phyloP scores from a whole-genome alignment of 1,140 invertebrate species.

The Trichoplusia ni region DNA sequence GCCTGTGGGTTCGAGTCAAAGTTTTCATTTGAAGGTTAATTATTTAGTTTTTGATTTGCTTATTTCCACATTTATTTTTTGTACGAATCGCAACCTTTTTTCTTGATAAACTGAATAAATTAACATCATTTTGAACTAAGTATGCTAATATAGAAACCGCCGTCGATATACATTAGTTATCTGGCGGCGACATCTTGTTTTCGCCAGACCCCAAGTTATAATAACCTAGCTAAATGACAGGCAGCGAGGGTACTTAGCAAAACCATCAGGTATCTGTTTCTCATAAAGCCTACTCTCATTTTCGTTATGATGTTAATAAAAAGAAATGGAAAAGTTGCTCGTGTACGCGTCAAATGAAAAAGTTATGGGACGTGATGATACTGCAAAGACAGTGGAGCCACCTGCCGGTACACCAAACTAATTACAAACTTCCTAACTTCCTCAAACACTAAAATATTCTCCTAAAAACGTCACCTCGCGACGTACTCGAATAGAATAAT shows the following conservation, averaged over 20 bases:
- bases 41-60: neutral
- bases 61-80: neutral
- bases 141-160: slow-evolving; percentile 20
- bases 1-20: neutral
- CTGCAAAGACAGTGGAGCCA: slow-evolving; percentile 68
- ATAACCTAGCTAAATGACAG: slow-evolving; percentile 28
- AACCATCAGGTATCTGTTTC: slow-evolving; percentile 74
- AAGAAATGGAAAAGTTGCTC: slow-evolving; percentile 78
- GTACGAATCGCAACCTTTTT: neutral
- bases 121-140: slow-evolving; percentile 4
- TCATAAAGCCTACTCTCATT: slow-evolving; percentile 76
- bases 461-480: slow-evolving; percentile 74
- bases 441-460: slow-evolving; percentile 79
- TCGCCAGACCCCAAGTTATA: slow-evolving; percentile 21
- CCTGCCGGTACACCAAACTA: slow-evolving; percentile 71
- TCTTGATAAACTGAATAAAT: slow-evolving; percentile 19
- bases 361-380: slow-evolving; percentile 79
- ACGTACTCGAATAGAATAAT: slow-evolving; percentile 61
- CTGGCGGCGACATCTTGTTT: slow-evolving; percentile 13
- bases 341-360: slow-evolving; percentile 77
- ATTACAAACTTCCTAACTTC: slow-evolving; percentile 77
- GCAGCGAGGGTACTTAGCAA: slow-evolving; percentile 63
- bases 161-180: slow-evolving; percentile 15
- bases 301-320: slow-evolving; percentile 79
- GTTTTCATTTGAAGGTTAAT: slow-evolving; percentile 4